phyloP scores from a whole-genome alignment of 53 echinoderm and acorn worm genomes.

The Holothuria leucospilota region DNA sequence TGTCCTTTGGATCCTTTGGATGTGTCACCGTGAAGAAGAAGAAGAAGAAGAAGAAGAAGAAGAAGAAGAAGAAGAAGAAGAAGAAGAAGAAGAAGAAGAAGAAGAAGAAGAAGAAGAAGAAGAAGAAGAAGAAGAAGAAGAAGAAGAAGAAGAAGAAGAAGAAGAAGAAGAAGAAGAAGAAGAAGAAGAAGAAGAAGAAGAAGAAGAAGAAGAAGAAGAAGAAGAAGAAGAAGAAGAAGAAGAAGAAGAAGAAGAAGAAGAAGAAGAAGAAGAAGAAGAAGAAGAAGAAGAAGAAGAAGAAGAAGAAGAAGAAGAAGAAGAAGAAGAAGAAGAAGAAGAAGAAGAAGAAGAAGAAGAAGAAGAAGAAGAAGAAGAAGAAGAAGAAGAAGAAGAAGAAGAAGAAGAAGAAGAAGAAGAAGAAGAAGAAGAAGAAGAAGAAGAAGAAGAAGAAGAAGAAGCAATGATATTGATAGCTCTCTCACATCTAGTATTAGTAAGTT shows the following conservation, averaged over 20 bases:
- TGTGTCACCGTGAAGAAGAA: conserved; percentile 14
- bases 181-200: conserved; percentile 37
- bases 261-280: conserved; percentile 39
- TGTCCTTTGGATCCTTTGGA: no score
- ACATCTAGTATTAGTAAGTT: no score
- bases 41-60: conserved; percentile 39
- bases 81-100: conserved; percentile 39
- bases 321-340: conserved; percentile 39
- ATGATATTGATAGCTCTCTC: no score
- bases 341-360: conserved; percentile 39
- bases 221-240: conserved; percentile 39
- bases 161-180: conserved; percentile 40
- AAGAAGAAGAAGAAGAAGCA: conserved; percentile 1
- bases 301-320: conserved; percentile 42
- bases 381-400: conserved; percentile 36
- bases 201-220: conserved; percentile 32
- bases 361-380: conserved; percentile 42
- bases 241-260: conserved; percentile 42
- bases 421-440: neutral
- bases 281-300: conserved; percentile 39
- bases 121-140: conserved; percentile 41
- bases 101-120: conserved; percentile 39
- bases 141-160: conserved; percentile 40
- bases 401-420: conserved; percentile 3
- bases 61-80: conserved; percentile 42